Conservation (phyloP, 2,797 vertebrate species). For the Chromobotia macracanthus region DNA sequence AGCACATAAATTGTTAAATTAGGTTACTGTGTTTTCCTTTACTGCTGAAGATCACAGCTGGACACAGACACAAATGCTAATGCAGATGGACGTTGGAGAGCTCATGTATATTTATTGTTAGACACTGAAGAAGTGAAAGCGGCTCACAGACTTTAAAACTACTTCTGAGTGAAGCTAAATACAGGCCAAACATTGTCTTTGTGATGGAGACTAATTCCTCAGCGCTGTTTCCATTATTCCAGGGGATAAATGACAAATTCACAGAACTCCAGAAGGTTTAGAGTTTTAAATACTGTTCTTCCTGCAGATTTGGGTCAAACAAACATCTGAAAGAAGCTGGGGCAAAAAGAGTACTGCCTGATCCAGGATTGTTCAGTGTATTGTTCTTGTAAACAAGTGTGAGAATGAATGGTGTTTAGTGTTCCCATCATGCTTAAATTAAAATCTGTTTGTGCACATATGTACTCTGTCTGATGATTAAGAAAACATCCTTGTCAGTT, state of each 20-base stretch:
- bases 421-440: no score
- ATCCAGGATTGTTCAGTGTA: no score
- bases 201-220: constrained; percentile 1
- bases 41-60: neutral
- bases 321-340: constrained; percentile 56
- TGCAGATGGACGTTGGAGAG: neutral
- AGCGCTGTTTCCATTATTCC: neutral
- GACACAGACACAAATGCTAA: neutral
- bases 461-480: no score
- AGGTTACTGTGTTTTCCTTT: neutral
- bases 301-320: constrained; percentile 78
- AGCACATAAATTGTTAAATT: neutral
- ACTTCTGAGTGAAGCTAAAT: constrained; percentile 1
- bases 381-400: no score
- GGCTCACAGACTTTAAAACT: neutral
- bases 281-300: constrained; percentile 69
- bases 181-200: constrained; percentile 8
- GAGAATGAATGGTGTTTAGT: no score
- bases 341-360: neutral
- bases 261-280: constrained; percentile 76
- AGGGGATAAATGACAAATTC: constrained; percentile 73
- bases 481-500: no score
- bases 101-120: neutral
- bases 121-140: neutral
- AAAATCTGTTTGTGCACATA: no score